phyloP scores from a whole-genome alignment of 2,113 vertebrate species.

The Nycticebus coucang region DNA sequence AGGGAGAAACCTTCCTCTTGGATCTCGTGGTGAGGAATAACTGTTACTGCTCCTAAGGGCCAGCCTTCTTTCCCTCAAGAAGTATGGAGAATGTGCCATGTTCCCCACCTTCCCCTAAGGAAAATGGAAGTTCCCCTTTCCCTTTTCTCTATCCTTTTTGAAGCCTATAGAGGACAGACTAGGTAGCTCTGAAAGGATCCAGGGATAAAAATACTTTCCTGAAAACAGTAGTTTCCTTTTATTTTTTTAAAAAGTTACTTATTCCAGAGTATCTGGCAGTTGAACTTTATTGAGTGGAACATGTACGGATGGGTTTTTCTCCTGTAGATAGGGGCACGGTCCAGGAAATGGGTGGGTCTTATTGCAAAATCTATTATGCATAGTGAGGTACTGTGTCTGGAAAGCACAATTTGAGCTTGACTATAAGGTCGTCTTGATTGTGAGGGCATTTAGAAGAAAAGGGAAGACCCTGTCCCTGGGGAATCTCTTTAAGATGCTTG shows the following conservation, averaged over 20 bases:
- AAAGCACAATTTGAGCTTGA: neutral
- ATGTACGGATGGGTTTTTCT: neutral
- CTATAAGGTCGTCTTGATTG: conserved; percentile 51
- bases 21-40: neutral
- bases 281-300: neutral
- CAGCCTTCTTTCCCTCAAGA: neutral
- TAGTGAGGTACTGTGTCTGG: neutral
- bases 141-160: neutral
- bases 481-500: neutral
- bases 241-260: neutral
- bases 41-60: neutral
- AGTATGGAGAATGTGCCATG: neutral
- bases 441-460: neutral
- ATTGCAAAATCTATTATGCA: neutral
- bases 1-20: neutral
- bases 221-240: neutral
- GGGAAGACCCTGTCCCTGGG: conserved; percentile 58
- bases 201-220: neutral
- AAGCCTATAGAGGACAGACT: neutral
- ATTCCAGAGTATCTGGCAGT: neutral
- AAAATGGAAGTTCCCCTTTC: neutral
- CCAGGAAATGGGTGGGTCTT: neutral
- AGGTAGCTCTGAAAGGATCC: neutral
- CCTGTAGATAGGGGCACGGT: neutral
- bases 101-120: neutral